Percentiles rank a stretch among this genome's conserved stretches.
phyloP scores from a whole-genome alignment of 2,888 invertebrate genomes.

The Hyles lineata region DNA sequence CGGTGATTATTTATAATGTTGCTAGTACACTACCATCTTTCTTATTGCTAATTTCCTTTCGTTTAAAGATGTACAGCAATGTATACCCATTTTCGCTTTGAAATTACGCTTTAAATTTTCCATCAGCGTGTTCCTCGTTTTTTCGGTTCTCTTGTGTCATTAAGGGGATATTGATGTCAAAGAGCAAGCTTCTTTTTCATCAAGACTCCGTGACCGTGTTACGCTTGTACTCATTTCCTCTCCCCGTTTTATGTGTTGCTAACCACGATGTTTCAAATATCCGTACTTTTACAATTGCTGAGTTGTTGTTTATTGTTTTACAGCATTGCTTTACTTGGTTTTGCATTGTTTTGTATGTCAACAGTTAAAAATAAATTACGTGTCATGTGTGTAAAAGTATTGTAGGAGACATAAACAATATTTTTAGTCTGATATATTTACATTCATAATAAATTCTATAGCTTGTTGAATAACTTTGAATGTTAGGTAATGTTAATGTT shows the following conservation, averaged over 20 bases:
- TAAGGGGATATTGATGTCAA: slow-evolving; percentile 17
- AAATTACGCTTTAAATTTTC: not conserved
- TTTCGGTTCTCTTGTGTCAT: not conserved
- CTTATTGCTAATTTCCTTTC: too few species aligned
- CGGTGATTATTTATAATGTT: too few species aligned
- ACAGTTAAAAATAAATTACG: not conserved
- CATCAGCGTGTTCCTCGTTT: not conserved
- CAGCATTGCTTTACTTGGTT: too few species aligned
- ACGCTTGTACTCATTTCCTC: slow-evolving; percentile 29
- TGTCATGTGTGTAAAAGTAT: too few species aligned
- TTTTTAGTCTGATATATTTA: too few species aligned
- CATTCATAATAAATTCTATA: too few species aligned
- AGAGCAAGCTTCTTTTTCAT: slow-evolving; percentile 15
- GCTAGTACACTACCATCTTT: too few species aligned
- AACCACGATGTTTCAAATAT: not conserved
- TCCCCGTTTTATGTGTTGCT: slow-evolving; percentile 25
- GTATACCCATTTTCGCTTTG: not conserved
- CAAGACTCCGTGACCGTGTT: slow-evolving; percentile 19
- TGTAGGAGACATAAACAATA: too few species aligned
- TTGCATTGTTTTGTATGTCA: not conserved
- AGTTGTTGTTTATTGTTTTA: too few species aligned
- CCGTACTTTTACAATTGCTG: not conserved
- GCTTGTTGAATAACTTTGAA: too few species aligned
- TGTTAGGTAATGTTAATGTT: too few species aligned
- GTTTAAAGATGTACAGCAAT: not conserved